Evolutionary conservation across 2,888 invertebrate species (phyloP).

Genomic region (Tipula lateralis): DNA sequence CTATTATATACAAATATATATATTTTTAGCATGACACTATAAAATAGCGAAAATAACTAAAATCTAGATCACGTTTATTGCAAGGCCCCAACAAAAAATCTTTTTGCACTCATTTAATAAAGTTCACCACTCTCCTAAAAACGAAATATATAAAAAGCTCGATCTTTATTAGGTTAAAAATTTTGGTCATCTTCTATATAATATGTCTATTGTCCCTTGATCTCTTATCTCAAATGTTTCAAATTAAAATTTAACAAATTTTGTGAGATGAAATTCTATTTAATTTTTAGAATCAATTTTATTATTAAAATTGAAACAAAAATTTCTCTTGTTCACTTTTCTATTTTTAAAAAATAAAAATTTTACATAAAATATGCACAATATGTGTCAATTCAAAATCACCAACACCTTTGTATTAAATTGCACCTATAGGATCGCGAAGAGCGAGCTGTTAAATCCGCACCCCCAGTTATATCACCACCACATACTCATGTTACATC

Average conservation of each 20-base stretch:
- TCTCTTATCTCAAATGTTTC: neutral
- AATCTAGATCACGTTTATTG: neutral
- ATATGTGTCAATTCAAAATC: slow-evolving; percentile 16
- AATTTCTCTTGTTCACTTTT: neutral
- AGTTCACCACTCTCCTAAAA: neutral
- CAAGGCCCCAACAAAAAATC: neutral
- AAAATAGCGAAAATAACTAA: neutral
- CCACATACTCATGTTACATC: slow-evolving; percentile 60
- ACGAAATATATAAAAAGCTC: neutral
- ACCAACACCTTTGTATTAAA: slow-evolving; percentile 28
- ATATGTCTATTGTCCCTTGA: neutral
- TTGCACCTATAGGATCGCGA: slow-evolving; percentile 51
- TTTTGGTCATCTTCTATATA: slow-evolving; percentile 2
- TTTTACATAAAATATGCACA: neutral
- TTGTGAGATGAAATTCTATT: neutral
- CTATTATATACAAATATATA: neutral
- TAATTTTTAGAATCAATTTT: neutral
- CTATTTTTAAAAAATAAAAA: slow-evolving; percentile 28
- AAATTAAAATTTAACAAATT: neutral
- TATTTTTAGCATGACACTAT: neutral
- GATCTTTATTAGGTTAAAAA: neutral
- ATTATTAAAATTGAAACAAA: neutral
- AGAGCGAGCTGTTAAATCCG: slow-evolving; percentile 51
- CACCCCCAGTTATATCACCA: slow-evolving; percentile 49
- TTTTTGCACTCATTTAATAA: neutral